Conservation (phyloP, 2,888 invertebrate species). For the Phytoseiulus persimilis region DNA sequence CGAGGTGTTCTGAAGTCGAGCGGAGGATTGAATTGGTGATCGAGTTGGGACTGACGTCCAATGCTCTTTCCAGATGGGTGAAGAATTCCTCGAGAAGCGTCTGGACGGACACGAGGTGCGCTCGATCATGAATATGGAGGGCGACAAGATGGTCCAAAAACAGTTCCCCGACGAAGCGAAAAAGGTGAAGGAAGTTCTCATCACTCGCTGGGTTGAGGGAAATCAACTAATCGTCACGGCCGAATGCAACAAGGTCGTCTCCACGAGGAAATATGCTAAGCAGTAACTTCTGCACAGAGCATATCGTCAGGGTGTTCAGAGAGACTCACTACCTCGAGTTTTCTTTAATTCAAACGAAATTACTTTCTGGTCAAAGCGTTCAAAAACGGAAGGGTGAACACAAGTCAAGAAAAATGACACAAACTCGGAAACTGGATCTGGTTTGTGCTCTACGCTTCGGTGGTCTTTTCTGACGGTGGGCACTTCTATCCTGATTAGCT, state of each 20-base stretch:
- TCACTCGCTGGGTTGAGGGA: conserved; percentile 30
- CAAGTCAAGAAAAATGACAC: not conserved
- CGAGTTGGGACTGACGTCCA: too few species aligned
- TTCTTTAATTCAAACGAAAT: not conserved
- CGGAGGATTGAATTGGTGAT: too few species aligned
- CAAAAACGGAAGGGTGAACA: not conserved
- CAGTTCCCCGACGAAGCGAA: conserved; percentile 28
- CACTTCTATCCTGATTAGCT: not conserved
- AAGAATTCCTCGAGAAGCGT: conserved; percentile 29
- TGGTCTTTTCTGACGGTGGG: not conserved
- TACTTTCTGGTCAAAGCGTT: not conserved
- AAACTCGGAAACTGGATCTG: not conserved
- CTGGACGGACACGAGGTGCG: conserved; percentile 19
- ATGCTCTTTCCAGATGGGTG: conserved; percentile 11
- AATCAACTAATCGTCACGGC: not conserved
- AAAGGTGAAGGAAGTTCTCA: conserved; percentile 23
- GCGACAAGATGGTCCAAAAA: conserved; percentile 27
- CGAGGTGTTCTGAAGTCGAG: not conserved
- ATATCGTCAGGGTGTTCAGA: not conserved
- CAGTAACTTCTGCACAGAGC: not conserved
- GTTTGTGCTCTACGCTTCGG: not conserved
- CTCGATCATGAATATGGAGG: conserved; percentile 12
- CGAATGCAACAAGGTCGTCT: not conserved
- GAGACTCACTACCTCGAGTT: not conserved
- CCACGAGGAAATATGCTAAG: conserved; percentile 25